These are phyloP conservation scores for Nephrotoma appendiculata DNA, from an alignment of 2,888 invertebrate species.

Conservation along the genomic window DNA sequence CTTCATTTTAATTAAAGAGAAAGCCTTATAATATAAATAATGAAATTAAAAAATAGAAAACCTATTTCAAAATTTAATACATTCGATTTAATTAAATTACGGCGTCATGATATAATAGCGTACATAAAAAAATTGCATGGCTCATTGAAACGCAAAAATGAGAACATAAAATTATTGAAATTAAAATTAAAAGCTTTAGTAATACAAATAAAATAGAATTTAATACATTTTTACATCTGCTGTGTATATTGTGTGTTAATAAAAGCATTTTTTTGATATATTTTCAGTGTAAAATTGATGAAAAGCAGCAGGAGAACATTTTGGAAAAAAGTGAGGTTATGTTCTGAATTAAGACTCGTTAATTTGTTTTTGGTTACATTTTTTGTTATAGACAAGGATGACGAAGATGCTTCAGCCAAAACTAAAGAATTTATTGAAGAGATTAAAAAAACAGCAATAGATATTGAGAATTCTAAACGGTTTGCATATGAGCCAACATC, in stretches of 20 bases:
- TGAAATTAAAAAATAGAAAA: not conserved
- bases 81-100: not conserved
- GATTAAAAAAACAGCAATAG: constrained; percentile 60
- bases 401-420: not conserved
- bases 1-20: not conserved
- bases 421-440: constrained; percentile 46
- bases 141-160: constrained; percentile 34
- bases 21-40: not conserved
- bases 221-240: not conserved
- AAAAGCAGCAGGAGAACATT: not conserved
- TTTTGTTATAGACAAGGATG: not conserved
- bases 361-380: not conserved
- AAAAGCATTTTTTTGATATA: not conserved
- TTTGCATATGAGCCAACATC: constrained; percentile 78
- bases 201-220: constrained; percentile 17
- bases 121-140: constrained; percentile 25
- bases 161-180: constrained; percentile 41
- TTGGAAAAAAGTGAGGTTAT: not conserved
- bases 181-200: constrained; percentile 39
- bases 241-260: not conserved
- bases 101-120: constrained; percentile 16
- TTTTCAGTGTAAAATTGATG: not conserved
- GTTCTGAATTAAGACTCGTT: not conserved
- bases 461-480: constrained; percentile 54
- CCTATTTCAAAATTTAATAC: not conserved